A percentile compares a stretch with the other conserved stretches of the same genome.
Evolutionary conservation across 2,888 invertebrate species (phyloP).

Genomic region (Laspeyria flexula): DNA sequence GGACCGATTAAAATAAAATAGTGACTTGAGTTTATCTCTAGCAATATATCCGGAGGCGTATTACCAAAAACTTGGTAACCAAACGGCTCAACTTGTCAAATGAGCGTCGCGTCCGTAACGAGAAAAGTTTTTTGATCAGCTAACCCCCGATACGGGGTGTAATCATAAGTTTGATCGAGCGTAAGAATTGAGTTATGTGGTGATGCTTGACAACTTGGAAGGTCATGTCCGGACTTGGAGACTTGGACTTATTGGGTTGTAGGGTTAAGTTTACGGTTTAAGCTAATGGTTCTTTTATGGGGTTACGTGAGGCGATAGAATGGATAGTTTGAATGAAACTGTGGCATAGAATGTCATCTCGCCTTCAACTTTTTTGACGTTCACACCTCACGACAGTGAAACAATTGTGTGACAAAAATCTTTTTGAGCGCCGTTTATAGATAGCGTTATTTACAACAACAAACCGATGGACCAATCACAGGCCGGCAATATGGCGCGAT

Average conservation of each 20-base stretch:
- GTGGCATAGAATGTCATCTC: no score
- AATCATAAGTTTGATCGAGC: constrained; percentile 64
- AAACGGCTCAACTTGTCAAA: constrained; percentile 67
- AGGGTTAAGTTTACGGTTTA: not conserved
- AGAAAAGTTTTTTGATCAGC: constrained; percentile 77
- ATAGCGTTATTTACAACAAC: no score
- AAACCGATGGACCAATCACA: no score
- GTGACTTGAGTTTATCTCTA: constrained; percentile 29
- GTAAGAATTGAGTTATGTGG: constrained; percentile 53
- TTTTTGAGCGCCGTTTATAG: no score
- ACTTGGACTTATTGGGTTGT: constrained; percentile 12
- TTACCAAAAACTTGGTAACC: constrained; percentile 47
- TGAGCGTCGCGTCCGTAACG: constrained; percentile 66
- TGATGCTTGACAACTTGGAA: constrained; percentile 26
- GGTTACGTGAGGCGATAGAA: no score
- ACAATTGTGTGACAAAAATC: no score
- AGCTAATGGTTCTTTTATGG: no score
- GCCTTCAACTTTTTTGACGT: no score
- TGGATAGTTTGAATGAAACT: no score
- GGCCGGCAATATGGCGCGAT: no score
- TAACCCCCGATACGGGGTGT: constrained; percentile 48
- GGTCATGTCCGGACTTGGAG: constrained; percentile 10
- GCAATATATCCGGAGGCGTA: constrained; percentile 44
- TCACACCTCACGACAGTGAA: no score
- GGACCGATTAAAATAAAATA: constrained; percentile 36